phyloP scores from a whole-genome alignment of 2,888 invertebrate species.

The Tetranychus piercei region DNA sequence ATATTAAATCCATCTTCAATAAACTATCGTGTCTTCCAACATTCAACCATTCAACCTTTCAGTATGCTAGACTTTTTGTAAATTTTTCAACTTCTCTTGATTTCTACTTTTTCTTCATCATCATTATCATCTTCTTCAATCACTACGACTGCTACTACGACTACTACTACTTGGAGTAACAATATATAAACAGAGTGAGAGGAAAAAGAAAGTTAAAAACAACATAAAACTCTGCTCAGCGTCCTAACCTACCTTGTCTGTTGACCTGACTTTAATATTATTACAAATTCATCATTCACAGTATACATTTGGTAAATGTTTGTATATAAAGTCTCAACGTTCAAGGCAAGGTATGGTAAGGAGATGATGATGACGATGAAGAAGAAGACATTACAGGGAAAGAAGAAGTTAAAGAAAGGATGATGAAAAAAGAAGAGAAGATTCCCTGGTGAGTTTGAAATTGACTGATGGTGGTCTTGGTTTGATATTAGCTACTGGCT shows the following conservation, averaged over 20 bases:
- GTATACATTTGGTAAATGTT: not conserved
- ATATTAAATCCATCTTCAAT: not conserved
- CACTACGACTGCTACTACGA: not conserved
- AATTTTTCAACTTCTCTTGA: not conserved
- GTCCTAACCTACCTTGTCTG: not conserved
- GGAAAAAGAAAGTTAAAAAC: not conserved
- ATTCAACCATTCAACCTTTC: not conserved
- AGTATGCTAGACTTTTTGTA: not conserved
- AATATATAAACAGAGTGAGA: not conserved
- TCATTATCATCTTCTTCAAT: not conserved
- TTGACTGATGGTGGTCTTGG: constrained; percentile 11
- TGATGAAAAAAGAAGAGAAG: constrained; percentile 6
- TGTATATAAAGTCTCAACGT: not conserved
- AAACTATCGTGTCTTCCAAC: not conserved
- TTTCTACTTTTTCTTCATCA: not conserved
- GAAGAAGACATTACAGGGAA: not conserved
- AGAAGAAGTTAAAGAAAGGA: not conserved
- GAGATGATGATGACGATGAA: not conserved
- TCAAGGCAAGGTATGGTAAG: not conserved
- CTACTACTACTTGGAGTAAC: not conserved
- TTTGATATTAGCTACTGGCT: constrained; percentile 5
- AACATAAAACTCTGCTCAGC: not conserved
- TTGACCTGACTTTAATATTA: not conserved
- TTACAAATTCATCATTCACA: not conserved
- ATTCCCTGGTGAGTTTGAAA: constrained; percentile 6